A percentile compares a stretch with the other conserved stretches of the same genome.
Conservation (phyloP, 2,113 vertebrate genomes). For the Paralichthys olivaceus region DNA sequence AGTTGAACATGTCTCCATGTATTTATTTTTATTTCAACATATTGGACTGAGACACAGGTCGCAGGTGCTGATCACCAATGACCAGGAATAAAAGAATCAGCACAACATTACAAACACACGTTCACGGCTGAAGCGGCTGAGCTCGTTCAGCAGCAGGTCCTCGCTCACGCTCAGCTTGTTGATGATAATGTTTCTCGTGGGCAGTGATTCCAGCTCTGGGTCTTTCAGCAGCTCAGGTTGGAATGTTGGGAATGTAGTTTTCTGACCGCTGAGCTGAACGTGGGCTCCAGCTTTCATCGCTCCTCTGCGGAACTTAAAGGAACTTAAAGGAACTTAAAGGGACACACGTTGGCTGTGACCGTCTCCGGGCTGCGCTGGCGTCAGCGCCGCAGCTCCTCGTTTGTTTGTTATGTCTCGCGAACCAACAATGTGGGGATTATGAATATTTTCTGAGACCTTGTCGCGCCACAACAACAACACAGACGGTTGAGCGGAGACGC, state of each 20-base stretch:
- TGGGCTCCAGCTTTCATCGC: conserved; percentile 38
- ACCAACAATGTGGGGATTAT: conserved; percentile 63
- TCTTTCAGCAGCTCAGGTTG: conserved; percentile 48
- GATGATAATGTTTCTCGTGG: conserved; percentile 32
- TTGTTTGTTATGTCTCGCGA: conserved; percentile 58
- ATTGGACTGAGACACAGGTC: no score
- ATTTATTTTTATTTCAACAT: no score
- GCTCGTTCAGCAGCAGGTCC: no score
- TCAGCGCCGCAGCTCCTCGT: not conserved
- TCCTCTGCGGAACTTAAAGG: conserved; percentile 19
- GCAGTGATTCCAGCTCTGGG: not conserved
- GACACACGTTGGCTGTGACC: conserved; percentile 9
- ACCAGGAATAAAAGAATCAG: no score
- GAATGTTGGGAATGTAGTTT: conserved; percentile 56
- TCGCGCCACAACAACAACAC: conserved; percentile 43
- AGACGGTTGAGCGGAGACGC: conserved; percentile 20
- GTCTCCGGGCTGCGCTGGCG: not conserved
- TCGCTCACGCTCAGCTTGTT: no score
- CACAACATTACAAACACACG: no score
- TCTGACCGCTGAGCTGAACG: conserved; percentile 15
- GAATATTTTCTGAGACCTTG: conserved; percentile 40
- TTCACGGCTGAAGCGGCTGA: no score
- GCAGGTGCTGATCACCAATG: no score
- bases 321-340: conserved; percentile 23
- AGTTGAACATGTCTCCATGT: no score